Evolutionary conservation across 2,888 invertebrate genomes (phyloP).

Genomic region (Nomada fabriciana): DNA sequence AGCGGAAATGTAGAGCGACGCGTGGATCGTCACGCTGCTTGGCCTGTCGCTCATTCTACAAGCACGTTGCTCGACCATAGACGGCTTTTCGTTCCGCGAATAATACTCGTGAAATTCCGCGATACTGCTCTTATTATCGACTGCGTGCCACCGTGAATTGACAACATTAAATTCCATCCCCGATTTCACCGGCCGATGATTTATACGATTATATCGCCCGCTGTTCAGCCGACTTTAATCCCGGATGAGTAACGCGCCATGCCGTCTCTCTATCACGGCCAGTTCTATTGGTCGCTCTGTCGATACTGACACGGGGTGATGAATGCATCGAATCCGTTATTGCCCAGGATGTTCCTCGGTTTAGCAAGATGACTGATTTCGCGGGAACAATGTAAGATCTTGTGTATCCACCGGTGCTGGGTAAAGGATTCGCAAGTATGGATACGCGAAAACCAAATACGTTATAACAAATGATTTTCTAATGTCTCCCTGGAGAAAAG

Average conservation of each 20-base stretch:
- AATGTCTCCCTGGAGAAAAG: background rate
- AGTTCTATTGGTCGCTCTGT: constrained; percentile 1
- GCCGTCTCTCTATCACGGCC: constrained; percentile 9
- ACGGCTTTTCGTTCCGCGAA: constrained; percentile 21
- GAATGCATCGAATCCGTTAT: background rate
- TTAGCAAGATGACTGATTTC: background rate
- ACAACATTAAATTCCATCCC: constrained; percentile 18
- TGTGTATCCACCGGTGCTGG: background rate
- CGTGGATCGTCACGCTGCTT: constrained; percentile 1
- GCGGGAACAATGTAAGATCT: background rate
- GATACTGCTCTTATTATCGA: constrained; percentile 10
- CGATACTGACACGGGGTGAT: constrained; percentile 6
- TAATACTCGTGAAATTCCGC: constrained; percentile 2
- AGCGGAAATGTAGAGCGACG: constrained; percentile 31
- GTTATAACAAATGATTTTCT: constrained; percentile 9
- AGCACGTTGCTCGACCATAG: constrained; percentile 14
- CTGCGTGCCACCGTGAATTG: background rate
- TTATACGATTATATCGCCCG: constrained; percentile 19
- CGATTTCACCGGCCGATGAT: constrained; percentile 19
- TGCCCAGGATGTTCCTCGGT: background rate
- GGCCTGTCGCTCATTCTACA: constrained; percentile 17
- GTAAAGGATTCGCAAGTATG: background rate
- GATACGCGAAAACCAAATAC: background rate
- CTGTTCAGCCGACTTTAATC: constrained; percentile 20
- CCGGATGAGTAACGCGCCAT: constrained; percentile 32